Base-by-base conservation (phyloP, 2,797 vertebrate species). In the Phaenicophaeus curvirostris region DNA sequence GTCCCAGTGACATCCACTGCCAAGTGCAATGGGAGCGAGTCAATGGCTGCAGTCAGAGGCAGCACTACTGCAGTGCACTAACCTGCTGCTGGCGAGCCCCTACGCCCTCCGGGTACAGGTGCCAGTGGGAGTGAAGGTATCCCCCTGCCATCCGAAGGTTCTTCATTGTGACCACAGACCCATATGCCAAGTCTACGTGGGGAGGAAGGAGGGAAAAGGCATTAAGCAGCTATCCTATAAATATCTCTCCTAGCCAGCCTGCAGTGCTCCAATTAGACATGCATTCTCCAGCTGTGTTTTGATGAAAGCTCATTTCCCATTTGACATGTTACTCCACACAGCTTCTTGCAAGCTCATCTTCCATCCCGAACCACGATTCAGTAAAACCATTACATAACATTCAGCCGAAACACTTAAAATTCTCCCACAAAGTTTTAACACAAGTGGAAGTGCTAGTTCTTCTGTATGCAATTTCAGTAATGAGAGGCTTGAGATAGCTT, bases 111-210 rank as follows among this genome's bases (percentile, higher is more conserved):
- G 99, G 99, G 94, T 99, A 99, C 41, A 99, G 97, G 93, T 99
- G 99, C 98, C 99, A 98, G 82, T 99, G 99, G 20, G 99, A 99
- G 95, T 99, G 99, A 82, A 99, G 98, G 95, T 99, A 99, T 50
- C 99, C 99, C 27, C 99, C 98, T 31, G 99, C 99, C 93, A 99
- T 99, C 28, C 98, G 98, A 65, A 99, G 98, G 96, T 99, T 99
- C 98, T 99, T 99, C 78, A 99, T 87, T 0, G 99, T 99, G 93
- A 99, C 97, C 85, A 98, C 97, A 65, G 99, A 99, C 73, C 99
- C 99, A 2, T 99, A 99, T 0, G 99, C 99, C 97, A 99, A 96
- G 89, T 99, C 99, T 99, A 91, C 54, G 46, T 2, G 55, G 88
- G 78, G 85, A 84, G 48, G 39, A 58, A 87, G 23, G 19, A 84